A percentile compares a stretch with the other conserved stretches of the same genome.
Conservation (phyloP, 2,113 vertebrate species). For the Hassar affinis region DNA sequence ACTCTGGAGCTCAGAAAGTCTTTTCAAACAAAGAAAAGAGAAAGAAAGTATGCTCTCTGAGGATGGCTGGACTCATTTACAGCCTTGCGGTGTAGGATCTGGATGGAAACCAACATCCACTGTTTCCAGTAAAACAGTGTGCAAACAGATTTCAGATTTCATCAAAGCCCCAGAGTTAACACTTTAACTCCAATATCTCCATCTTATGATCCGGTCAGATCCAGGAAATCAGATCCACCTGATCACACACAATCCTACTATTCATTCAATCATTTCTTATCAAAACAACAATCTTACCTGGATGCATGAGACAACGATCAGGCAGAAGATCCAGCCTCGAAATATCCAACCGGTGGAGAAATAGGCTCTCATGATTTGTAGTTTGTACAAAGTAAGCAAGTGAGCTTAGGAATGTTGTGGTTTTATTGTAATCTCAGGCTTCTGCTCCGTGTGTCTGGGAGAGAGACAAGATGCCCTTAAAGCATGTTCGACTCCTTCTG, state of each 20-base stretch:
- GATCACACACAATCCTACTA: background rate
- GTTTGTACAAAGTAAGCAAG: background rate
- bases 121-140: constrained; percentile 59
- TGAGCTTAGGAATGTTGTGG: background rate
- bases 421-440: background rate
- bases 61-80: constrained; percentile 43
- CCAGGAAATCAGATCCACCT: background rate
- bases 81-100: constrained; percentile 52
- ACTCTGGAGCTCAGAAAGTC: constrained; percentile 19
- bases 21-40: constrained; percentile 24
- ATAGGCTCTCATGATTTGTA: constrained; percentile 65
- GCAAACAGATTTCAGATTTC: constrained; percentile 34
- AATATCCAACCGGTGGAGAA: constrained; percentile 72
- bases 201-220: background rate
- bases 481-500: constrained; percentile 6
- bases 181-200: background rate
- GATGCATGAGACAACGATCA: constrained; percentile 62
- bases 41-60: constrained; percentile 13
- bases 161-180: background rate
- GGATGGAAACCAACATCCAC: constrained; percentile 60
- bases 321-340: constrained; percentile 70
- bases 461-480: background rate
- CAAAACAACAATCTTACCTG: constrained; percentile 63
- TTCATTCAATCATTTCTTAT: background rate
- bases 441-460: background rate